A percentile compares a stretch with the other conserved stretches of the same genome.
Evolutionary conservation across 2,113 vertebrate species (phyloP).

Genomic region (Paramisgurnus dabryanus): DNA sequence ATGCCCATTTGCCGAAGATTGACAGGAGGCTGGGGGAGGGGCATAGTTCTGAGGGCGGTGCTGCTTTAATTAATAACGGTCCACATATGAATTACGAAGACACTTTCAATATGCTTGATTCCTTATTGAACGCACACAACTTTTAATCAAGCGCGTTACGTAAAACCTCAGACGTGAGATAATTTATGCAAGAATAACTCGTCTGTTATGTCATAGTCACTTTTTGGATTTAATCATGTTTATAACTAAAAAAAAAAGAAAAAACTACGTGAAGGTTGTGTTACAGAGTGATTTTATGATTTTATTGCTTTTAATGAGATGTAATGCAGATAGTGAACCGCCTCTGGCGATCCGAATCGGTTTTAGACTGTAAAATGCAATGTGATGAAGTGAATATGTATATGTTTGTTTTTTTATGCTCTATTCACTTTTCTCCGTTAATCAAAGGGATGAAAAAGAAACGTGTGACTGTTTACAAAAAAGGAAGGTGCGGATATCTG

Average conservation of each 20-base stretch:
- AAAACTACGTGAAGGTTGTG: constrained; percentile 35
- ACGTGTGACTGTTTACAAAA: constrained; percentile 89
- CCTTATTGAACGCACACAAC: constrained; percentile 99
- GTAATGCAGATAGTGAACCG: constrained; percentile 32
- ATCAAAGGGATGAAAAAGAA: constrained; percentile 86
- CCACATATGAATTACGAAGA: constrained; percentile 99
- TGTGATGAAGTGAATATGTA: constrained; percentile 33
- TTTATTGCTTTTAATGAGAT: constrained; percentile 32
- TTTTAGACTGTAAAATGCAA: constrained; percentile 32
- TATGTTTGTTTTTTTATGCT: constrained; percentile 45
- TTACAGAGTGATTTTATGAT: constrained; percentile 11
- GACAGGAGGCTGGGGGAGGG: constrained; percentile 87
- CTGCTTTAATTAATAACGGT: constrained; percentile 86
- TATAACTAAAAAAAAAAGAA: constrained; percentile 23
- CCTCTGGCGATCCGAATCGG: constrained; percentile 2
- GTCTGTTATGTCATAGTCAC: constrained; percentile 49
- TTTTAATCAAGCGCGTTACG: constrained; percentile 71
- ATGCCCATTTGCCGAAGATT: constrained; percentile 89
- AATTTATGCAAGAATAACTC: constrained; percentile 44
- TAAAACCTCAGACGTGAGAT: constrained; percentile 11
- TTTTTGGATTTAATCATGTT: constrained; percentile 46
- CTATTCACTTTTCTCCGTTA: constrained; percentile 40
- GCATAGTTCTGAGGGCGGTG: constrained; percentile 83
- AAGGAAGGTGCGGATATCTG: constrained; percentile 82
- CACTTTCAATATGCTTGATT: constrained; percentile 99